Evolutionary conservation across 2,888 invertebrate species (phyloP).

Genomic region (Apamea epomidion): DNA sequence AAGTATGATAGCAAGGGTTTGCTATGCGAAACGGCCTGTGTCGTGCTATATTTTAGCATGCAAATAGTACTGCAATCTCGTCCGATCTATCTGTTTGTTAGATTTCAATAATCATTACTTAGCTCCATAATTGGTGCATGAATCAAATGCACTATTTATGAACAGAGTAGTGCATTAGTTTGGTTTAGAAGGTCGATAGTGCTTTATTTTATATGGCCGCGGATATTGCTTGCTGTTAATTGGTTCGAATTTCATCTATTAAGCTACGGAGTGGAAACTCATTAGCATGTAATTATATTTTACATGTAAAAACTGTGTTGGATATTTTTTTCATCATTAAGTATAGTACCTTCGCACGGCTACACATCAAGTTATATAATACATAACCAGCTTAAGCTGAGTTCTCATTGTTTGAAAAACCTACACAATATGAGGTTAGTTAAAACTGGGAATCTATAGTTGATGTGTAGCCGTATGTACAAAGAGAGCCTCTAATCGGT

Average conservation of each 20-base stretch:
- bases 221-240: background rate
- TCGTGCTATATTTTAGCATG: conserved; percentile 53
- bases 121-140: conserved; percentile 48
- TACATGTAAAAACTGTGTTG: background rate
- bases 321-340: background rate
- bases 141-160: conserved; percentile 42
- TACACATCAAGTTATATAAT: no score
- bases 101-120: conserved; percentile 52
- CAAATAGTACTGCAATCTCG: conserved; percentile 49
- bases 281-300: background rate
- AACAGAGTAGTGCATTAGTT: conserved; percentile 3
- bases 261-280: background rate
- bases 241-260: conserved; percentile 7
- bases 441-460: no score
- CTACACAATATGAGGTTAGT: no score
- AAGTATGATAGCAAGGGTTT: conserved; percentile 41
- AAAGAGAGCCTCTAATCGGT: background rate
- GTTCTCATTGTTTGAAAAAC: no score
- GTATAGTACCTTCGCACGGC: background rate
- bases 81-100: conserved; percentile 21
- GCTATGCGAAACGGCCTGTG: conserved; percentile 38
- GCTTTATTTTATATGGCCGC: background rate
- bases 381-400: no score
- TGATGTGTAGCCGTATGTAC: no score
- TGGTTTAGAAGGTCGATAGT: conserved; percentile 15